Evolutionary conservation across 2,888 invertebrate species (phyloP).

Genomic region (Cryptus armator): DNA sequence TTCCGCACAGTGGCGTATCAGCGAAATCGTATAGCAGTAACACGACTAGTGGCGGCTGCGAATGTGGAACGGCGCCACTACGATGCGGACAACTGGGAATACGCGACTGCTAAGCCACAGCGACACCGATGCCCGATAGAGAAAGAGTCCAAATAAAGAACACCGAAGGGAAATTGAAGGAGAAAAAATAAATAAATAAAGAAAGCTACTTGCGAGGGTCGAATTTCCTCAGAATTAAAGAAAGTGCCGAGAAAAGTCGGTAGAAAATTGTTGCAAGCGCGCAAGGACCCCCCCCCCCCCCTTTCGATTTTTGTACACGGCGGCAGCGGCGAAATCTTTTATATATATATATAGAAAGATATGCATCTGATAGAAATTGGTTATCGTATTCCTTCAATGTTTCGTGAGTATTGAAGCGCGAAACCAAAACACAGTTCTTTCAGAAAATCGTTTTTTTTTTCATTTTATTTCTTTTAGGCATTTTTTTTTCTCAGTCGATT

Average conservation of each 20-base stretch:
- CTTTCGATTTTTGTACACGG: too few species aligned
- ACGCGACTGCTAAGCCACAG: constrained; percentile 34
- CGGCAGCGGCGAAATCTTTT: neutral
- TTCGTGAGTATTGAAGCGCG: neutral
- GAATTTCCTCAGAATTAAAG: constrained; percentile 56
- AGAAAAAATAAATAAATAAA: neutral
- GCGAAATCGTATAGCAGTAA: constrained; percentile 22
- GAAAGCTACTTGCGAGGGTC: neutral
- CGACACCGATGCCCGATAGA: constrained; percentile 60
- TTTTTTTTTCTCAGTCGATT: neutral
- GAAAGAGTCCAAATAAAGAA: constrained; percentile 54
- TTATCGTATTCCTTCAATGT: neutral
- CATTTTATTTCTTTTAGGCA: neutral
- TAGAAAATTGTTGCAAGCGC: constrained; percentile 44
- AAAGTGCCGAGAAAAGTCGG: constrained; percentile 47
- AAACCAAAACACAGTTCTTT: neutral
- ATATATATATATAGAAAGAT: neutral
- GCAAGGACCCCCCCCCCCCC: neutral
- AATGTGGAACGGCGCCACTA: constrained; percentile 63
- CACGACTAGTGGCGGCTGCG: constrained; percentile 42
- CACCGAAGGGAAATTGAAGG: constrained; percentile 40
- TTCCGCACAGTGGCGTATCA: constrained; percentile 8
- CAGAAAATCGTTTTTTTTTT: neutral
- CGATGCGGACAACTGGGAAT: constrained; percentile 49
- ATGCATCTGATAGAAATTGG: neutral